These are phyloP conservation scores for Spea hammondii DNA, from an alignment of 2,797 vertebrate genomes.

Conservation along the genomic window DNA sequence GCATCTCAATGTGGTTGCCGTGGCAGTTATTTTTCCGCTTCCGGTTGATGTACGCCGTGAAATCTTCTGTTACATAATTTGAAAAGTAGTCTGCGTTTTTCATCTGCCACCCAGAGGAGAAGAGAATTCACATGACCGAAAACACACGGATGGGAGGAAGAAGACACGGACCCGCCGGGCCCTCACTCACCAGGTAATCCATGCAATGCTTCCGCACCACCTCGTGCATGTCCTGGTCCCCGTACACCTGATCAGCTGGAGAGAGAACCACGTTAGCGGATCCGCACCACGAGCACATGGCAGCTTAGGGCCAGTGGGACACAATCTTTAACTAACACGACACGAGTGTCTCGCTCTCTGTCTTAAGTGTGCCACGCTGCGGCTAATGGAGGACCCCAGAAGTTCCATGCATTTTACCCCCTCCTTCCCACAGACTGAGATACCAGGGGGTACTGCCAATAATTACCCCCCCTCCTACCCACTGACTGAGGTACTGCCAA, in stretches of 20 bases:
- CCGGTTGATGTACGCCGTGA: constrained; percentile 92
- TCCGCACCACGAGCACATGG: neutral
- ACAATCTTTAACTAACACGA: no score
- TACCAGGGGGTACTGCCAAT: neutral
- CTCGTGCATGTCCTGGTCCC: constrained; percentile 94
- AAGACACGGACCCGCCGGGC: neutral
- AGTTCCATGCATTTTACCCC: no score
- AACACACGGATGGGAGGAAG: neutral
- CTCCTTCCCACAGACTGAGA: neutral
- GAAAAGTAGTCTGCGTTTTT: constrained; percentile 94
- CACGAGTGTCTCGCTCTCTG: no score
- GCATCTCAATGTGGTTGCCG: constrained; percentile 95
- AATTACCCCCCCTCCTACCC: neutral
- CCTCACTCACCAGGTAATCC: constrained; percentile 87
- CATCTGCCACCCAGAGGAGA: constrained; percentile 70
- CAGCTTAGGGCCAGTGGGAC: no score
- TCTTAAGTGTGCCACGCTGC: no score
- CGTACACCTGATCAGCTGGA: constrained; percentile 89
- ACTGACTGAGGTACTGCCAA: neutral
- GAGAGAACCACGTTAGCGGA: constrained; percentile 8
- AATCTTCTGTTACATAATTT: constrained; percentile 94
- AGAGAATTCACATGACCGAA: neutral
- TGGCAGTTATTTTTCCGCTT: constrained; percentile 95
- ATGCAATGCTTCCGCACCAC: constrained; percentile 94
- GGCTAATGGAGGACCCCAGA: no score